Conservation (phyloP, 2,888 invertebrate genomes). For the Mycalesis mineus region DNA sequence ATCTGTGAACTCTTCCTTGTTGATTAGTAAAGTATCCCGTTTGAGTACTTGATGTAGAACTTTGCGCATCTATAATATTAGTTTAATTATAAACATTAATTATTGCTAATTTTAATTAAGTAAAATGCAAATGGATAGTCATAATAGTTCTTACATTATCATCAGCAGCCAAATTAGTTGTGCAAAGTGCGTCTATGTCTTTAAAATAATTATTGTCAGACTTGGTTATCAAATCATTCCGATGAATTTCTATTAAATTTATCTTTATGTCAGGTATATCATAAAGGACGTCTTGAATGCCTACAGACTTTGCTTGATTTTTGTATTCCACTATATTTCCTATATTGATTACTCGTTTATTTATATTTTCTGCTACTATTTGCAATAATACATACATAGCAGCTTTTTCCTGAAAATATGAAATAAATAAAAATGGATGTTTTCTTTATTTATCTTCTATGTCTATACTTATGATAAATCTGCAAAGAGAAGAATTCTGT, state of each 20-base stretch:
- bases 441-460: too few species aligned
- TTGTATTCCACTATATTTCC: conserved; percentile 30
- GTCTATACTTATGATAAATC: too few species aligned
- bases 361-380: conserved; percentile 41
- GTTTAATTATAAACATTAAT: too few species aligned
- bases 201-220: conserved; percentile 12
- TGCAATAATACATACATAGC: conserved; percentile 36
- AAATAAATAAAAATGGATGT: too few species aligned
- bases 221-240: conserved; percentile 20
- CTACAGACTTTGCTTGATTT: conserved; percentile 17
- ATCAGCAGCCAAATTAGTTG: conserved; percentile 34
- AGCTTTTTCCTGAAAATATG: conserved; percentile 34
- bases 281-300: conserved; percentile 24
- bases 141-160: conserved; percentile 33
- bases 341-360: conserved; percentile 34
- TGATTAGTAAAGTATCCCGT: conserved; percentile 36
- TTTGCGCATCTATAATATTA: conserved; percentile 26
- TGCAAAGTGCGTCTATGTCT: conserved; percentile 33
- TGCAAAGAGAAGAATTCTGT: too few species aligned
- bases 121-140: background rate
- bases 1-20: conserved; percentile 26
- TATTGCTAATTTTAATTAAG: background rate
- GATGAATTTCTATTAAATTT: conserved; percentile 22
- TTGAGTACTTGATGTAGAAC: conserved; percentile 31
- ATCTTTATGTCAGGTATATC: conserved; percentile 27